A percentile compares a stretch with the other conserved stretches of the same genome.
phyloP scores from a whole-genome alignment of 1,140 invertebrate species.

The Neodiprion virginianus region DNA sequence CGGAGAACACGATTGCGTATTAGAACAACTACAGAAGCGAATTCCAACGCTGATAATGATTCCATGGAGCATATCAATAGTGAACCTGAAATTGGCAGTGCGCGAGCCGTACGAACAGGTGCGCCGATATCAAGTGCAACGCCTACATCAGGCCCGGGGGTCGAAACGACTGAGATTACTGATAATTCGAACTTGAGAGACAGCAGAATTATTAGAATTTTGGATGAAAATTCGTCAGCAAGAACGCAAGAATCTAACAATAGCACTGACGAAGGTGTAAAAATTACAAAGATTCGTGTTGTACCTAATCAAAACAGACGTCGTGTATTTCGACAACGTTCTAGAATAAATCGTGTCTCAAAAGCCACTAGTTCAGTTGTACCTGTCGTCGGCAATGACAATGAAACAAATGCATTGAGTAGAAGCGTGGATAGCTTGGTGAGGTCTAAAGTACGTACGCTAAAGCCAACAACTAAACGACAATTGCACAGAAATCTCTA shows the following conservation, averaged over 20 bases:
- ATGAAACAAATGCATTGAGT: background rate
- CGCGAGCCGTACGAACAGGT: background rate
- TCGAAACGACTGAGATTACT: background rate
- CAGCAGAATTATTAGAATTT: background rate
- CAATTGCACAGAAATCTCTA: background rate
- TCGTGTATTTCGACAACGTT: background rate
- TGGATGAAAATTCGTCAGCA: background rate
- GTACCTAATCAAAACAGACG: background rate
- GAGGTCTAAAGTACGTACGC: background rate
- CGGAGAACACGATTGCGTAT: slow-evolving; percentile 7
- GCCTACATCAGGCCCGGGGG: background rate
- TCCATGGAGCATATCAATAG: background rate
- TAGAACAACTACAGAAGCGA: background rate
- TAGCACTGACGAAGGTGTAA: background rate
- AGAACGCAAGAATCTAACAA: background rate
- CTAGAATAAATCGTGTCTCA: background rate
- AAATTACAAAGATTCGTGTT: background rate
- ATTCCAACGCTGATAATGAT: background rate
- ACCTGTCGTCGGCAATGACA: background rate
- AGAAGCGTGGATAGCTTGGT: background rate
- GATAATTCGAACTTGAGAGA: background rate
- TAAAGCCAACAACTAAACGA: background rate
- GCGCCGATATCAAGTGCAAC: background rate
- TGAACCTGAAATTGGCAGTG: background rate
- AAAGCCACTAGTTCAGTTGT: background rate